phyloP scores from a whole-genome alignment of 2,888 invertebrate genomes.

The Euphydryas editha region DNA sequence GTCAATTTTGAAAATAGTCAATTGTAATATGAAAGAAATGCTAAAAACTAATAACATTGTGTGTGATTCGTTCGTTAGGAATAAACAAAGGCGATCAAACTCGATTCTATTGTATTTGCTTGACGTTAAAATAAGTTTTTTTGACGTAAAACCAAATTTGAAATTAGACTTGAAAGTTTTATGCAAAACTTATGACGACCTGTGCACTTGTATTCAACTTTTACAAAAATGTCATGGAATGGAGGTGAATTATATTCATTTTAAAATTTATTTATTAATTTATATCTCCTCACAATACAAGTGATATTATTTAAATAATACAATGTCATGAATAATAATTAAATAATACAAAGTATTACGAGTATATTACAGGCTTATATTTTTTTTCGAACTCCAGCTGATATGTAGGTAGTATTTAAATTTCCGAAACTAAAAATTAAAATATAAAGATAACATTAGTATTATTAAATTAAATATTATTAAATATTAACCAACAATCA shows the following conservation, averaged over 20 bases:
- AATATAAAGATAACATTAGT: too few relatives aligned
- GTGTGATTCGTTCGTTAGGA: background rate
- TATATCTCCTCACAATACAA: too few relatives aligned
- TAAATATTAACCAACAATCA: too few relatives aligned
- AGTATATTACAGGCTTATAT: too few relatives aligned
- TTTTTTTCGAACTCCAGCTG: too few relatives aligned
- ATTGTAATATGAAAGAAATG: conserved; percentile 44
- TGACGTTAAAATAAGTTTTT: conserved; percentile 46
- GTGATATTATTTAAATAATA: too few relatives aligned
- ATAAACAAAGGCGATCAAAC: conserved; percentile 9
- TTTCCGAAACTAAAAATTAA: too few relatives aligned
- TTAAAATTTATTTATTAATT: too few relatives aligned
- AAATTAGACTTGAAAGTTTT: conserved; percentile 48
- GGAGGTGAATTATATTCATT: conserved; percentile 49
- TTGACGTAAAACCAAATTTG: conserved; percentile 32
- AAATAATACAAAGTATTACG: too few relatives aligned
- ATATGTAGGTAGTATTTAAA: too few relatives aligned
- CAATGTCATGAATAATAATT: too few relatives aligned
- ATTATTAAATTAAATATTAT: too few relatives aligned
- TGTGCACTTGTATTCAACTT: conserved; percentile 55
- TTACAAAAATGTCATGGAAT: conserved; percentile 58
- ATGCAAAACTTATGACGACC: conserved; percentile 59
- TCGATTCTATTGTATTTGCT: conserved; percentile 44
- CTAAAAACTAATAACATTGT: conserved; percentile 31
- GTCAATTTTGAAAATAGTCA: conserved; percentile 53